Percentiles rank a stretch among this genome's conserved stretches.
Conservation (phyloP, 1,140 invertebrate species). For the Heliconius congener region DNA sequence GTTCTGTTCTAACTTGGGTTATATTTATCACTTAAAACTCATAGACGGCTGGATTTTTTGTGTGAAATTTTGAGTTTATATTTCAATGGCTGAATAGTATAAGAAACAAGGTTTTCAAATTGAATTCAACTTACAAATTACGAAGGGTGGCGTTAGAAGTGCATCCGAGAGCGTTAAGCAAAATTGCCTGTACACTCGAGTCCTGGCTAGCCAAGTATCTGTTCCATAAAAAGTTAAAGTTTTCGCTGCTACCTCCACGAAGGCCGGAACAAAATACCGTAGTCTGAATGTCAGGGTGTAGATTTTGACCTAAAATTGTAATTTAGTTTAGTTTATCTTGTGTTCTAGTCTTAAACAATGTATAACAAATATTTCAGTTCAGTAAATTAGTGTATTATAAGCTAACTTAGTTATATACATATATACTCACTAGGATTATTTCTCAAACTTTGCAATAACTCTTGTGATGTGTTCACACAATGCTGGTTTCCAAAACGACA, state of each 20-base stretch:
- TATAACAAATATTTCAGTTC: no score
- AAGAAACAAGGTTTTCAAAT: no score
- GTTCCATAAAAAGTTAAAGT: conserved; percentile 81
- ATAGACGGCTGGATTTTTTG: no score
- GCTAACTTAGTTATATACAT: no score
- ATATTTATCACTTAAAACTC: no score
- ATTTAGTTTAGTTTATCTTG: no score
- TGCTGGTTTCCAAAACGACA: conserved; percentile 86
- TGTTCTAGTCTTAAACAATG: no score
- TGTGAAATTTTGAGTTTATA: no score
- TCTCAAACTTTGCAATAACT: conserved; percentile 81
- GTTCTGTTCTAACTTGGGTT: no score
- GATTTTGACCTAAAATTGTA: conserved; percentile 39
- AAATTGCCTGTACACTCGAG: conserved; percentile 80
- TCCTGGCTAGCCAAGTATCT: conserved; percentile 75
- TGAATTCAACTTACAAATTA: conserved; percentile 54
- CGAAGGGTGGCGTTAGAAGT: conserved; percentile 69
- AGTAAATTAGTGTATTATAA: no score
- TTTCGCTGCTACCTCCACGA: conserved; percentile 71
- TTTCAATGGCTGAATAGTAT: no score
- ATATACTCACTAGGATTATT: conserved; percentile 54
- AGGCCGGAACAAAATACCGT: conserved; percentile 83
- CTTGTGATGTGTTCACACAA: conserved; percentile 84
- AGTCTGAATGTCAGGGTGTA: conserved; percentile 67
- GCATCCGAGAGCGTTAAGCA: conserved; percentile 83